phyloP scores from a whole-genome alignment of 2,888 invertebrate genomes.

The Diplolepis rosae region DNA sequence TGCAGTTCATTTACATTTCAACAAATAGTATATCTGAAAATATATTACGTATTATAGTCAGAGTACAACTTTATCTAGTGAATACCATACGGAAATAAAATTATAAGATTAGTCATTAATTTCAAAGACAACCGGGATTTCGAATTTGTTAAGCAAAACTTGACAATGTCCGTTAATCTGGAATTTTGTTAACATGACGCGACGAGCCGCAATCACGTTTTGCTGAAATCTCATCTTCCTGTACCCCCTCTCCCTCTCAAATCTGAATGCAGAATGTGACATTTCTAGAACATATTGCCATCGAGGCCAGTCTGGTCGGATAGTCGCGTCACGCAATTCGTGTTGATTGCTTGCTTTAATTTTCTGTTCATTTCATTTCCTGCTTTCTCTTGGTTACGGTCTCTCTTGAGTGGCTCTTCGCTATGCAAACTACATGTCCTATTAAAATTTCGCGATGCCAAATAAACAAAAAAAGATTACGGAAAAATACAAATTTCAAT shows the following conservation, averaged over 20 bases:
- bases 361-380: constrained; percentile 24
- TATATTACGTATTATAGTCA: neutral
- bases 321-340: constrained; percentile 26
- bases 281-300: constrained; percentile 22
- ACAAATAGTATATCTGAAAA: neutral
- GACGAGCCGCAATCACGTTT: constrained; percentile 14
- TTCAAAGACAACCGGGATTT: neutral
- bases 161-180: constrained; percentile 20
- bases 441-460: neutral
- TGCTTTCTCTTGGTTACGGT: neutral
- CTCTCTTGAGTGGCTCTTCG: constrained; percentile 1
- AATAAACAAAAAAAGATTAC: neutral
- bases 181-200: constrained; percentile 17
- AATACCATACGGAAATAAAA: neutral
- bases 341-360: constrained; percentile 30
- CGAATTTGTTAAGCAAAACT: neutral
- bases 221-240: constrained; percentile 14
- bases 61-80: neutral
- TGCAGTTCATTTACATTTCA: neutral
- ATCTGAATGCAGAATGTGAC: constrained; percentile 17
- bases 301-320: constrained; percentile 13
- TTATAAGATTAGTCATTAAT: constrained; percentile 18
- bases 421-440: constrained; percentile 8
- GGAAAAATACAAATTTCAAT: neutral
- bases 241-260: neutral